phyloP scores from a whole-genome alignment of 2,113 vertebrate genomes.

The Paracanthobrama guichenoti region DNA sequence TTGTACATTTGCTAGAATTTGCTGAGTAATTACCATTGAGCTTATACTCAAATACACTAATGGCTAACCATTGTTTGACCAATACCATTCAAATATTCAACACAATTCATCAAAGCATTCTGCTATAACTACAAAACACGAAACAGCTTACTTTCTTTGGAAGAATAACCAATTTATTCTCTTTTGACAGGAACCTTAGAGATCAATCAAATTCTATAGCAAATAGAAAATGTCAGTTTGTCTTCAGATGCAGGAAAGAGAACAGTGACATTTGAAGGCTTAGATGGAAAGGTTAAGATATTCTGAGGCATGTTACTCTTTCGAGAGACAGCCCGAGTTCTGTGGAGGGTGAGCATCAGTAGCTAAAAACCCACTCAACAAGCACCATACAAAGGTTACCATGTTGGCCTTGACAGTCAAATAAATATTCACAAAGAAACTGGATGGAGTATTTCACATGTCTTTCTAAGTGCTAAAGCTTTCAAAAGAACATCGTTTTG shows the following conservation, averaged over 20 bases:
- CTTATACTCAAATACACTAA: neutral
- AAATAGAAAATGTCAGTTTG: constrained; percentile 63
- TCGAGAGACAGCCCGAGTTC: constrained; percentile 8
- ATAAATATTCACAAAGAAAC: constrained; percentile 21
- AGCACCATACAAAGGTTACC: constrained; percentile 31
- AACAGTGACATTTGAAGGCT: constrained; percentile 62
- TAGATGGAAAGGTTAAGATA: constrained; percentile 63
- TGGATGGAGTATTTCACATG: constrained; percentile 2
- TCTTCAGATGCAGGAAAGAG: constrained; percentile 55
- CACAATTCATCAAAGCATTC: neutral
- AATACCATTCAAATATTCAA: neutral
- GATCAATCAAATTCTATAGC: constrained; percentile 61
- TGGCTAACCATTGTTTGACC: neutral
- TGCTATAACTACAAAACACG: constrained; percentile 6
- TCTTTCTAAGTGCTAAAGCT: neutral
- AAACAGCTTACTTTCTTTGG: neutral
- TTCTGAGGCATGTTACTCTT: constrained; percentile 53
- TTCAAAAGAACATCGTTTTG: neutral
- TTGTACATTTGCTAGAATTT: neutral
- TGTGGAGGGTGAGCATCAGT: constrained; percentile 4
- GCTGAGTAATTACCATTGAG: neutral
- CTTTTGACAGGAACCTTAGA: constrained; percentile 54
- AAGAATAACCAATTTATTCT: constrained; percentile 51
- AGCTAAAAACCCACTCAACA: constrained; percentile 35
- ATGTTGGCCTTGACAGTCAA: constrained; percentile 22